A percentile compares a stretch with the other conserved stretches of the same genome.
phyloP scores from a whole-genome alignment of 2,888 invertebrate genomes.

The Drosophila helvetica region DNA sequence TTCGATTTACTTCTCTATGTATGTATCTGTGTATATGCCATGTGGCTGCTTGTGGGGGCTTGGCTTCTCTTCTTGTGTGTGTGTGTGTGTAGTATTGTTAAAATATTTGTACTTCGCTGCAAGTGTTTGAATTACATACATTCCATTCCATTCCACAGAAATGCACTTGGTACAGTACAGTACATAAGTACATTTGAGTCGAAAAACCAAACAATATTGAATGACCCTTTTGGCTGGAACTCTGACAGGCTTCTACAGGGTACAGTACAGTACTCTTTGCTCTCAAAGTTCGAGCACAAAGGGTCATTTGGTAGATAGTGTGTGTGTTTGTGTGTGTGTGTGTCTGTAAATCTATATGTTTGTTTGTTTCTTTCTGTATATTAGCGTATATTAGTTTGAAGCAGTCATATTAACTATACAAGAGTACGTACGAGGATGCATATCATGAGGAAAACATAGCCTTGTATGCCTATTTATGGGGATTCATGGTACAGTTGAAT shows the following conservation, averaged over 20 bases:
- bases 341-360: background rate
- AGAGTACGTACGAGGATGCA: conserved; percentile 44
- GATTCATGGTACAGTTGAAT: conserved; percentile 27
- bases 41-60: conserved; percentile 5
- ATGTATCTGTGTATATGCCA: conserved; percentile 9
- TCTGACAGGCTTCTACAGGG: background rate
- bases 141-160: conserved; percentile 30
- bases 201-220: conserved; percentile 2
- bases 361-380: conserved; percentile 40
- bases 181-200: conserved; percentile 18
- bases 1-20: conserved; percentile 47
- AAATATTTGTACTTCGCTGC: conserved; percentile 82
- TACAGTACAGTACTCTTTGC: too few species aligned
- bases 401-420: conserved; percentile 70
- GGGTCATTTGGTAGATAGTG: conserved; percentile 22
- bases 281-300: conserved; percentile 22
- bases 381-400: conserved; percentile 67
- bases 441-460: conserved; percentile 15
- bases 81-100: conserved; percentile 38
- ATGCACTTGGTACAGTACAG: background rate
- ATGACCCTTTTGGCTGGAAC: conserved; percentile 40
- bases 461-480: conserved; percentile 20
- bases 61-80: conserved; percentile 19
- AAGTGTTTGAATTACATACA: conserved; percentile 73
- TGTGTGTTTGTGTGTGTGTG: background rate